Percentiles rank a stretch among this genome's conserved stretches.
Conservation (phyloP, 2,797 vertebrate genomes). For the Cryptoprocta ferox region DNA sequence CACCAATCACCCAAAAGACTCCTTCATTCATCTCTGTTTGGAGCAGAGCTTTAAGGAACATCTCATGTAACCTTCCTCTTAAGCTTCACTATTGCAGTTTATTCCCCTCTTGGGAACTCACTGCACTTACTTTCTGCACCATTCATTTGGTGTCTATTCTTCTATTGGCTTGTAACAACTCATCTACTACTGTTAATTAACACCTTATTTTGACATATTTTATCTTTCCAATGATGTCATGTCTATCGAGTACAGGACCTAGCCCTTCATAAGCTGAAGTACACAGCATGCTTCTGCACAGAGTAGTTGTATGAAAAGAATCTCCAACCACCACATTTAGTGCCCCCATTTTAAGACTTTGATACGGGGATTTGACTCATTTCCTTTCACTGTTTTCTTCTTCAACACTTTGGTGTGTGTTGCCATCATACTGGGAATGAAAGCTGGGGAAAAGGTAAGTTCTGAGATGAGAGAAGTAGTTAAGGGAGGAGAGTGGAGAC, state of each 20-base stretch:
- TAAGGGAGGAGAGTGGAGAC: neutral
- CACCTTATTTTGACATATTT: neutral
- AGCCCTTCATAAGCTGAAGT: neutral
- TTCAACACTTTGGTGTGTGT: neutral
- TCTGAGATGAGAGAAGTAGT: neutral
- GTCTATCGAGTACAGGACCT: neutral
- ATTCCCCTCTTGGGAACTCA: neutral
- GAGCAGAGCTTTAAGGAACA: neutral
- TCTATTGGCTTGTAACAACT: neutral
- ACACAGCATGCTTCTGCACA: neutral
- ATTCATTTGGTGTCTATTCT: neutral
- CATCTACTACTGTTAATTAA: neutral
- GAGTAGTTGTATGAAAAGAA: neutral
- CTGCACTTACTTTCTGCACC: neutral
- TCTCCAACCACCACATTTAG: neutral
- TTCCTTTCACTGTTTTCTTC: neutral
- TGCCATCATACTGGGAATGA: neutral
- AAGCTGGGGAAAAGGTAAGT: neutral
- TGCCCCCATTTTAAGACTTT: neutral
- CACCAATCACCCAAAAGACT: neutral
- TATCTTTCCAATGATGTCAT: neutral
- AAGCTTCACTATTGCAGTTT: neutral
- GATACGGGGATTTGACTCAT: neutral
- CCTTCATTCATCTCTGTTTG: neutral
- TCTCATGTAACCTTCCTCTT: neutral